Evolutionary conservation across 2,888 invertebrate genomes (phyloP).

Genomic region (Andrena bicolor): DNA sequence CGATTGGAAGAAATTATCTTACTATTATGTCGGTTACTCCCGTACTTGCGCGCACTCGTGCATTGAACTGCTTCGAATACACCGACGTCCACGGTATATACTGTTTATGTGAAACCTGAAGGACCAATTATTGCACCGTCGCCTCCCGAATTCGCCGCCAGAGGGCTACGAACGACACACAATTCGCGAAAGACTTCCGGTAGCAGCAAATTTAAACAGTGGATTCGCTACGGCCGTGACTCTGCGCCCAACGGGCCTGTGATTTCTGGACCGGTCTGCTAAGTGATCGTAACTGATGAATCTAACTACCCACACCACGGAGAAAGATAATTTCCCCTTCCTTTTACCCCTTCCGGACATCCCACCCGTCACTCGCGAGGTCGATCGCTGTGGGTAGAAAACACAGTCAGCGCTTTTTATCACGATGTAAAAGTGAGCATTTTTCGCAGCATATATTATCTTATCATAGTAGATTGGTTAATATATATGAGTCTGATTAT

Average conservation of each 20-base stretch:
- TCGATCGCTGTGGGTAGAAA: too few species aligned
- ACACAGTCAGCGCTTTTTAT: too few species aligned
- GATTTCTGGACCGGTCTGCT: not conserved
- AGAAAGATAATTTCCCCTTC: not conserved
- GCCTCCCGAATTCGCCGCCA: not conserved
- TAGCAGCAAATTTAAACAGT: not conserved
- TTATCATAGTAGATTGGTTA: too few species aligned
- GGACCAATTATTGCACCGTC: slow-evolving; percentile 18
- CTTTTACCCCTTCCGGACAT: not conserved
- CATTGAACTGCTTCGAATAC: slow-evolving; percentile 46
- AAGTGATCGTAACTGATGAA: not conserved
- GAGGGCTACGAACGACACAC: not conserved
- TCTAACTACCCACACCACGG: not conserved
- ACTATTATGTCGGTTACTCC: slow-evolving; percentile 29
- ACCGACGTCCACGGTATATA: slow-evolving; percentile 50
- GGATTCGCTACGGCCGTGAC: not conserved
- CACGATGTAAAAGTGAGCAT: too few species aligned
- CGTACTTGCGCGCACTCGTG: slow-evolving; percentile 40
- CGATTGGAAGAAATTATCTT: slow-evolving; percentile 43
- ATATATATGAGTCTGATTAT: too few species aligned
- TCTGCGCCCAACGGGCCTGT: not conserved
- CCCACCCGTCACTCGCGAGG: too few species aligned
- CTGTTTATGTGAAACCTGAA: slow-evolving; percentile 54
- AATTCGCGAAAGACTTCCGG: not conserved
- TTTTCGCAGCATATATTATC: too few species aligned